Percentiles rank a stretch among this genome's conserved stretches.
Conservation (phyloP, 1,140 invertebrate species). For the Ceratina australensis region DNA sequence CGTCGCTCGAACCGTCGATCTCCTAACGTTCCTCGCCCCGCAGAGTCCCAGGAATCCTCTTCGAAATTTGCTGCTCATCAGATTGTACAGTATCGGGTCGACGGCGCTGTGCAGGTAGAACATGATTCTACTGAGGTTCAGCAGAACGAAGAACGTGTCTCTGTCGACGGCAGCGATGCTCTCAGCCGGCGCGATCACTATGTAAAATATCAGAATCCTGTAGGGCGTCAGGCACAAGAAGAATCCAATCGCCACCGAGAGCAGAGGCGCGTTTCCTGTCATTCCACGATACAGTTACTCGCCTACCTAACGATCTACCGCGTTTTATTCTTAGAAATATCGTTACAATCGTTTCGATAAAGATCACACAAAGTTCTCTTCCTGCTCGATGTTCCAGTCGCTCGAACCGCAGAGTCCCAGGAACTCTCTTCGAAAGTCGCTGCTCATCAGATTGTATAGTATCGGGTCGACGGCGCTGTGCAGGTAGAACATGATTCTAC, state of each 20-base stretch:
- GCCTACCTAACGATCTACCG: too few species aligned
- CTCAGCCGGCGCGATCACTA: slow-evolving; percentile 84
- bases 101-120: slow-evolving; percentile 91
- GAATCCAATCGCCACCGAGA: slow-evolving; percentile 90
- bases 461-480: slow-evolving; percentile 92
- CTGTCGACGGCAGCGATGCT: slow-evolving; percentile 82
- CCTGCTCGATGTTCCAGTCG: slow-evolving; percentile 72
- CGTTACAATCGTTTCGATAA: neutral
- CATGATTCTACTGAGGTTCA: slow-evolving; percentile 92
- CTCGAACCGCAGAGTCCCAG: slow-evolving; percentile 82
- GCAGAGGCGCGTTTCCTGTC: too few species aligned
- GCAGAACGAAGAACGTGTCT: slow-evolving; percentile 87
- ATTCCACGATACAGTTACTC: too few species aligned
- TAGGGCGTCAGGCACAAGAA: slow-evolving; percentile 93
- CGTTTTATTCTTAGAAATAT: neutral
- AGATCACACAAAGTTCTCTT: slow-evolving; percentile 77
- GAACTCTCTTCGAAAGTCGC: slow-evolving; percentile 90
- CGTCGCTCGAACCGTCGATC: slow-evolving; percentile 74
- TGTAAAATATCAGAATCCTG: slow-evolving; percentile 89
- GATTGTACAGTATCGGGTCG: slow-evolving; percentile 90
- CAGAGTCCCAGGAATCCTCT: slow-evolving; percentile 86
- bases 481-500: slow-evolving; percentile 91
- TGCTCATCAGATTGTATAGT: slow-evolving; percentile 91
- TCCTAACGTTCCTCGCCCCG: slow-evolving; percentile 77
- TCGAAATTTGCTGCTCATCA: slow-evolving; percentile 93